Base-by-base conservation (phyloP, 2,888 invertebrate genomes). In the Coelinius sp. region DNA sequence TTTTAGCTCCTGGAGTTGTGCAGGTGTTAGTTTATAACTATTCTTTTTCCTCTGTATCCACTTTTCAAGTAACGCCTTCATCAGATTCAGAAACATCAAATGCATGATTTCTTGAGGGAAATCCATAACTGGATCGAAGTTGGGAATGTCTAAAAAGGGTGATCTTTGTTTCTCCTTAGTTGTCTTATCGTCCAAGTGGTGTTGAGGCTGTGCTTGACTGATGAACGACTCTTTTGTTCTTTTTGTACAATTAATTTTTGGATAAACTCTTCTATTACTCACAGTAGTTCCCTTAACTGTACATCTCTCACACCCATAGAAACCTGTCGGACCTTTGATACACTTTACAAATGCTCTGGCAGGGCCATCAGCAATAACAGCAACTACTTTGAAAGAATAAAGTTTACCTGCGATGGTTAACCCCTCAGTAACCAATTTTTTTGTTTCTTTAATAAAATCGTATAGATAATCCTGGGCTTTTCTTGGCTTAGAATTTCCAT, bases 231-330 rank as follows among this genome's bases (percentile, higher is more conserved):
- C 27, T 22, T 31, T 27, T 22, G 73, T 76, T 52, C 76, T 73
- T 20, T 65, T 25, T 20, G 20, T 62, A 14, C 73, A 71, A 72
- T 72, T 56, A 25, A 73, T 69, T 66, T 76, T 44, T 1, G 72
- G 67, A 56, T 71, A 76, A 35, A 77, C 71, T 56, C 76, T 27
- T 44, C 62, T 76, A 49, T 46, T 35, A 24, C 69, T 70, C 27
- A 75, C 52, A 24, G 73, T 75, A 17, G 27, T 35, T 22, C 77
- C 73, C 49, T 69, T 49, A 7, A 71, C 44, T 10, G 25, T 68
- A 27, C 77, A 76, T 20, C 76, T 46, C 69, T 76, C 75, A 49
- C 76, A 77, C 14, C 49, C 70, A 68, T 70, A 73, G 69, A 73
- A 77, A n/a, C 38, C 70, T 20, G 68, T 70, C 8, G 71, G 71